A percentile compares a stretch with the other conserved stretches of the same genome.
These are phyloP conservation scores for Gymnocephalus cernua DNA, from an alignment of 2,113 vertebrate genomes.

Conservation along the genomic window DNA sequence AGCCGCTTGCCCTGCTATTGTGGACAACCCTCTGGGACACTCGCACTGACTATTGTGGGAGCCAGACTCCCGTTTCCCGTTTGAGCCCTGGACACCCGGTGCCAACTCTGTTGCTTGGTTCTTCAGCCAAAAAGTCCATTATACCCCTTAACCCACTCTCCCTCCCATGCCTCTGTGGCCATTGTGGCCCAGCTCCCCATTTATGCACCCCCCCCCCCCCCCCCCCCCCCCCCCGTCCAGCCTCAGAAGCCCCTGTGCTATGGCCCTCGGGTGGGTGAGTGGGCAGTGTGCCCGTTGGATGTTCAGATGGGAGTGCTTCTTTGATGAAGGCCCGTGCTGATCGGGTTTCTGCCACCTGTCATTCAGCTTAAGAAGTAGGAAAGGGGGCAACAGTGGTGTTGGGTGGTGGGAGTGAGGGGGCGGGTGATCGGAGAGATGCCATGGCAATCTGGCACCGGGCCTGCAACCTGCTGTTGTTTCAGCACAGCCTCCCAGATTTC, in stretches of 20 bases:
- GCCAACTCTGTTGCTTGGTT: conserved; percentile 62
- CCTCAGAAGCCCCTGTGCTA: conserved; percentile 44
- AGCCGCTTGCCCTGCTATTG: conserved; percentile 77
- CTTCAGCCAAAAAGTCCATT: conserved; percentile 67
- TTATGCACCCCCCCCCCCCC: conserved; percentile 22
- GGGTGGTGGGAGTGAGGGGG: conserved; percentile 47
- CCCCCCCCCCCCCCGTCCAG: conserved; percentile 20
- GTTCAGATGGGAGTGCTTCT: conserved; percentile 69
- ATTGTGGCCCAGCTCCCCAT: conserved; percentile 48
- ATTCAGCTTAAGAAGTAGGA: conserved; percentile 76
- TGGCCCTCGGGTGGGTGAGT: conserved; percentile 69
- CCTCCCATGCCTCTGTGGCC: conserved; percentile 27
- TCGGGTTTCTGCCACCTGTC: conserved; percentile 88
- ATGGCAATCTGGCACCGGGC: conserved; percentile 73
- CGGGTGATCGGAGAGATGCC: conserved; percentile 61
- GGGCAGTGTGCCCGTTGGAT: conserved; percentile 77
- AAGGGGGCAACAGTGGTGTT: conserved; percentile 57
- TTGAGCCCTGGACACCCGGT: conserved; percentile 67
- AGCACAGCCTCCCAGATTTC: conserved; percentile 34
- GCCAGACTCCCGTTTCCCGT: conserved; percentile 78
- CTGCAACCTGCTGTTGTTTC: conserved; percentile 64
- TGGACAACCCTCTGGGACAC: conserved; percentile 72
- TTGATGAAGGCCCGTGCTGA: conserved; percentile 70
- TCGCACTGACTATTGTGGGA: conserved; percentile 73
- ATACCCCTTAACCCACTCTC: conserved; percentile 31